Evolutionary conservation across 2,797 vertebrate species (phyloP).

Genomic region (Pteronotus mesoamericanus): DNA sequence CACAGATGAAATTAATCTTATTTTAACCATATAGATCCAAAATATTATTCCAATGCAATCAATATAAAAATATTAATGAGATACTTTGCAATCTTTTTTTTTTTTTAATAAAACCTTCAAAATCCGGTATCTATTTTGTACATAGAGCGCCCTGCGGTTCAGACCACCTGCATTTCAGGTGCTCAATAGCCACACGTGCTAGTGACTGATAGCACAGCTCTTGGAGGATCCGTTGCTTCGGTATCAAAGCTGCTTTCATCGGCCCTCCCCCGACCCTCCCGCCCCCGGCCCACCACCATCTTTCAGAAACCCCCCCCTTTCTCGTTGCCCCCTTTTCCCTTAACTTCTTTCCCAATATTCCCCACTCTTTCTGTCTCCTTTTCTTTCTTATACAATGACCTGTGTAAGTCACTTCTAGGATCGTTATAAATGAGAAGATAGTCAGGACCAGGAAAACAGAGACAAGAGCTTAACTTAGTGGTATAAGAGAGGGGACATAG

Average conservation of each 20-base stretch:
- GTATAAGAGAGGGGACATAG: not conserved
- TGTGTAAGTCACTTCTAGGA: not conserved
- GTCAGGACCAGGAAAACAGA: not conserved
- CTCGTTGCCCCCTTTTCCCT: not conserved
- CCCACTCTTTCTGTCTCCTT: not conserved
- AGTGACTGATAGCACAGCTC: not conserved
- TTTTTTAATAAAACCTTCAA: not conserved
- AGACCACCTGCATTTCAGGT: not conserved
- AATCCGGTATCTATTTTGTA: not conserved
- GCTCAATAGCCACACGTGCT: rapidly evolving
- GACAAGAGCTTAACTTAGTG: not conserved
- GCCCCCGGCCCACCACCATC: not conserved
- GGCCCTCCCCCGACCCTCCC: not conserved
- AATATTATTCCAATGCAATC: not conserved
- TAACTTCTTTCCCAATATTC: not conserved
- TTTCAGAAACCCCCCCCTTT: not conserved
- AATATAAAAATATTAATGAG: not conserved
- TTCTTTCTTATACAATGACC: not conserved
- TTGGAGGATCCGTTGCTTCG: not conserved
- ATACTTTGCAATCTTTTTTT: not conserved
- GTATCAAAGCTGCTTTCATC: not conserved
- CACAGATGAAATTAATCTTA: not conserved
- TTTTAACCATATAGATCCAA: not conserved
- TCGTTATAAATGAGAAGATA: constrained; percentile 11
- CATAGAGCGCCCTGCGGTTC: not conserved